phyloP scores from a whole-genome alignment of 1,140 invertebrate genomes.

The Nephila pilipes region DNA sequence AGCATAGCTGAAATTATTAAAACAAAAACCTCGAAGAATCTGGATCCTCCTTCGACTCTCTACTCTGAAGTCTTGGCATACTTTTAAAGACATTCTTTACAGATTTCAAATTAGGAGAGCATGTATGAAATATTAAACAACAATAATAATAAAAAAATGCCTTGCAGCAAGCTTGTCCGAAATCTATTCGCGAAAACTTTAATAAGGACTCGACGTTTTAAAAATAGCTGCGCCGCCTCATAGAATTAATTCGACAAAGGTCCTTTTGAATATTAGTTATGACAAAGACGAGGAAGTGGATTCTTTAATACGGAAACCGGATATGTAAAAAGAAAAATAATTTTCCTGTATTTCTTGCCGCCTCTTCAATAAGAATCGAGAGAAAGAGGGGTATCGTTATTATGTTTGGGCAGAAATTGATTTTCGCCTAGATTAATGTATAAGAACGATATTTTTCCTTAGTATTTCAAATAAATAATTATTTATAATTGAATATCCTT shows the following conservation, averaged over 20 bases:
- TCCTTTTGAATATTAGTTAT: slow-evolving; percentile 5
- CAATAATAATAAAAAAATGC: not conserved
- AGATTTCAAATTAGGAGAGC: slow-evolving; percentile 8
- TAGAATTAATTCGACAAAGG: not conserved
- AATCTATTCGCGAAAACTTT: slow-evolving; percentile 33
- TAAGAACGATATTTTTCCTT: not conserved
- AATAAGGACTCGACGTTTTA: slow-evolving; percentile 19
- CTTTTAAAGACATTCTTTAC: slow-evolving; percentile 37
- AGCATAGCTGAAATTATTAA: not conserved
- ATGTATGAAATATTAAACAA: slow-evolving; percentile 50
- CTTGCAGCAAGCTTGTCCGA: not conserved
- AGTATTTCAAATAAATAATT: not conserved
- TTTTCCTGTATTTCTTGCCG: not conserved
- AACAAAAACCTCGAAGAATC: not conserved
- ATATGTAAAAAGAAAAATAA: not conserved
- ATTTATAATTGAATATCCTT: not conserved
- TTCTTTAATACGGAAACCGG: not conserved
- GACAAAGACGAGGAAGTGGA: not conserved
- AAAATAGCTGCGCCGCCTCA: not conserved
- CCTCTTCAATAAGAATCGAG: not conserved
- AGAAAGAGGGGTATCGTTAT: not conserved
- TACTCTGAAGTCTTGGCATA: not conserved
- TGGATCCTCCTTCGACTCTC: not conserved
- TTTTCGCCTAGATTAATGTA: not conserved
- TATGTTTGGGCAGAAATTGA: not conserved